Evolutionary conservation across 2,888 invertebrate genomes (phyloP), one percentile per base, ranked within the genome.

Genomic region (Alloscopus bannaensis): DNA sequence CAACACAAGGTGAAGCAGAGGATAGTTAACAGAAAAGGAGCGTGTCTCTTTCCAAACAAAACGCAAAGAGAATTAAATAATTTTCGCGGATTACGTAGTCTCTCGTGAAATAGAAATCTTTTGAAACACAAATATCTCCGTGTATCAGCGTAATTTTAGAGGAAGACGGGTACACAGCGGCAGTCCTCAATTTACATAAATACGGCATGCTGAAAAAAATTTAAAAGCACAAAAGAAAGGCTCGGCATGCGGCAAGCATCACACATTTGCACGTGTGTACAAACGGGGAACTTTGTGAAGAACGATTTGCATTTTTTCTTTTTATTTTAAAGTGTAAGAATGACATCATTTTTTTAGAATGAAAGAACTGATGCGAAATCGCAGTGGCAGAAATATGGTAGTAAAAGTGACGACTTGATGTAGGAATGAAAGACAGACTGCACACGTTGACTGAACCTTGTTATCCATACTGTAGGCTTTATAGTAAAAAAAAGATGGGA

Each of bases 61-160:
- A 4, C 8, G 28, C 13, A 18, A 55, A 13, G 55, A 55, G 55
- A 55, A 55, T 55, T 55, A 28, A 55, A 55, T 55, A 55, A 55
- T 55, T 55, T 36, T 55, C 28, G 55, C 55, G 26, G 55, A 55
- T 55, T 55, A 55, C 55, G 47, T 47, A 47, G 47, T 47, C 6
- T n/a, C n/a, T n/a, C 47, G n/a, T 2, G 2, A 47, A 18, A n/a
- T 4, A 47, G 11, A 55, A 55, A 55, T 16, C 55, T 55, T 16
- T 28, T 24, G 52, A 68, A 55, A 55, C n/a, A 36, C 6, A 55
- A 55, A 28, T 28, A 55, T 52, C 22, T 52, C 4, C 24, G 26
- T 59, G 24, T 2, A 28, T 28, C 28, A 42, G 22, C n/a, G 20
- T 24, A 62, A 40, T 8, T 36, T 36, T 26, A 64, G 16, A 29